Evolutionary conservation across 2,888 invertebrate genomes (phyloP), one percentile per base, ranked within the genome.

Genomic region (Epirrhoe alternata): DNA sequence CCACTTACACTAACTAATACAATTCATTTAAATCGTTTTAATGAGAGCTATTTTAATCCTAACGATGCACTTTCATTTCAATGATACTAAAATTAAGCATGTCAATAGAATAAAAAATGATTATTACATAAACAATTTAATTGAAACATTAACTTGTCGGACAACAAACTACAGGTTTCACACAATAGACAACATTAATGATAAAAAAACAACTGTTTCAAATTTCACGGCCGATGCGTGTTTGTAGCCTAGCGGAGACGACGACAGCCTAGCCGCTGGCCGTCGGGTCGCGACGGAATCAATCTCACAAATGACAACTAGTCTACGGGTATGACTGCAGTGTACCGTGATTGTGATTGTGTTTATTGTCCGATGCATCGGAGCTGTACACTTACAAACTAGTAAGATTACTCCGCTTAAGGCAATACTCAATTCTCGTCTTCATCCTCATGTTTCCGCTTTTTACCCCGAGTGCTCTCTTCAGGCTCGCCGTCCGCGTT

Each of bases 391-490:
- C 92, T 92, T 93, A 92, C 89, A 82, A 90, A 86, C 91, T 92
- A 91, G 89, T 89, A 89, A 88, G 90, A 88, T 86, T 87, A 88
- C 88, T 87, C 89, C 87, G 86, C 87, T 76, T 88, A 92, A 91
- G 91, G 92, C 92, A 88, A 86, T 86, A 83, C 87, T 93, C 90
- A 94, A 85, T 93, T 93, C 67, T 94, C 93, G 47, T 92, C 90
- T n/a, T 92, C 93, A 50, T 94, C 94, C 76, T 94, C 94, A 70
- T 94, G 94, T 92, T 94, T 94, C 83, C 94, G 93, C 77, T 94
- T 94, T 86, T 94, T 94, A 85, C 94, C 94, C 78, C 94, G 90
- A 81, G 94, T 94, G 80, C 94, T 93, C 78, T 94, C 92, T 80
- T 94, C 92, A 35, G 89, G 90, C 70, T 81, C 86, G 49, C 85